Conservation (phyloP, 1,140 invertebrate species). For the Leptinotarsa texana region DNA sequence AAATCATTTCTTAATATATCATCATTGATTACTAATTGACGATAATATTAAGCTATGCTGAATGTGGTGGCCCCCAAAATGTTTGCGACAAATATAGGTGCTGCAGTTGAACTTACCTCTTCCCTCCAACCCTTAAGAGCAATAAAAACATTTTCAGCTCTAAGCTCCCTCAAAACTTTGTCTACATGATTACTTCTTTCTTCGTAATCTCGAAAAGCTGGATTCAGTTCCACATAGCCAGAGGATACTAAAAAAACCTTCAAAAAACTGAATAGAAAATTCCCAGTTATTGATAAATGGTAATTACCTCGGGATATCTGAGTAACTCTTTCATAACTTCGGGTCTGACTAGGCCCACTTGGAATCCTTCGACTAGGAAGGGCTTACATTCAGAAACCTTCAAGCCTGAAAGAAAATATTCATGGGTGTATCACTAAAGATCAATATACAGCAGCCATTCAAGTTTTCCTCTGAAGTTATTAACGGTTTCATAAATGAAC, state of each 20-base stretch:
- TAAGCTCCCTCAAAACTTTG: slow-evolving; percentile 74
- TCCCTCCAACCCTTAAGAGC: slow-evolving; percentile 87
- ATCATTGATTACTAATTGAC: too few relatives aligned
- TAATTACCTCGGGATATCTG: slow-evolving; percentile 76
- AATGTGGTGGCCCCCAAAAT: too few relatives aligned
- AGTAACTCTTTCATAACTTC: slow-evolving; percentile 80
- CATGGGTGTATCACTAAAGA: slow-evolving; percentile 36
- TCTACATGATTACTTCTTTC: slow-evolving; percentile 80
- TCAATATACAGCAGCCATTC: slow-evolving; percentile 38
- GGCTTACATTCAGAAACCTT: slow-evolving; percentile 74
- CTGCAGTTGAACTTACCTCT: slow-evolving; percentile 64
- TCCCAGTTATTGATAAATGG: slow-evolving; percentile 28
- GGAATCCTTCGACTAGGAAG: slow-evolving; percentile 83
- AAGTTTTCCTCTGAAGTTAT: slow-evolving; percentile 24
- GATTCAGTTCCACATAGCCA: slow-evolving; percentile 79
- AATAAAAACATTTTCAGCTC: slow-evolving; percentile 65
- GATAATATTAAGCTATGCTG: too few relatives aligned
- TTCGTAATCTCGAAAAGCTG: slow-evolving; percentile 79
- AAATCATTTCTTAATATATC: too few relatives aligned
- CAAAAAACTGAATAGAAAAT: slow-evolving; percentile 32
- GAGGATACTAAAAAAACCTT: slow-evolving; percentile 72
- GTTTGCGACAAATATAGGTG: too few relatives aligned
- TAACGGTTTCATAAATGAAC: slow-evolving; percentile 36
- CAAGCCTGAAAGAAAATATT: slow-evolving; percentile 40
- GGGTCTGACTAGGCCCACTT: slow-evolving; percentile 83